Evolutionary conservation across 1,140 invertebrate species (phyloP).

Genomic region (Heliconius nattereri): DNA sequence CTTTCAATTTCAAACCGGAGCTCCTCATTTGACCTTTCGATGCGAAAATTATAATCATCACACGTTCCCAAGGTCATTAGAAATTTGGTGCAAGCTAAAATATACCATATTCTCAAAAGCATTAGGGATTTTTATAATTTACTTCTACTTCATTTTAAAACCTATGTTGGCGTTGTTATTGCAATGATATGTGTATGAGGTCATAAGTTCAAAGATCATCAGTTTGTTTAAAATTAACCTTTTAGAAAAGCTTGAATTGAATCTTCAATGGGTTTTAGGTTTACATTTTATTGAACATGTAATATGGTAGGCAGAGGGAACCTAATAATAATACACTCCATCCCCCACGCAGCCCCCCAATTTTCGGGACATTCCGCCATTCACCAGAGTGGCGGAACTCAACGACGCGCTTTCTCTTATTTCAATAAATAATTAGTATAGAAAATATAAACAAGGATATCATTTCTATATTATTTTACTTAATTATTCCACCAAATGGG

Average conservation of each 20-base stretch:
- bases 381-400: no score
- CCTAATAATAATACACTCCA: no score
- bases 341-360: no score
- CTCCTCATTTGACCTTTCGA: constrained; percentile 21
- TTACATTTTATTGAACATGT: no score
- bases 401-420: no score
- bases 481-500: no score
- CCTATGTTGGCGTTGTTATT: neutral
- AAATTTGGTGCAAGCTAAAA: neutral
- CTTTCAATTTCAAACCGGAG: constrained; percentile 14
- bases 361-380: no score
- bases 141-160: neutral
- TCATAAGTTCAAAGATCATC: neutral
- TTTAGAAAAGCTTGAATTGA: neutral
- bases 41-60: constrained; percentile 22
- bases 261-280: no score
- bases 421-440: no score
- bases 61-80: constrained; percentile 10
- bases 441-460: no score
- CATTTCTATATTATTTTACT: no score
- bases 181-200: neutral
- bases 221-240: neutral
- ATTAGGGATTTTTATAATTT: neutral
- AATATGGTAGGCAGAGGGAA: no score
- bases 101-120: neutral